phyloP scores from a whole-genome alignment of 2,113 vertebrate genomes.

The Corythoichthys haematopterus region DNA sequence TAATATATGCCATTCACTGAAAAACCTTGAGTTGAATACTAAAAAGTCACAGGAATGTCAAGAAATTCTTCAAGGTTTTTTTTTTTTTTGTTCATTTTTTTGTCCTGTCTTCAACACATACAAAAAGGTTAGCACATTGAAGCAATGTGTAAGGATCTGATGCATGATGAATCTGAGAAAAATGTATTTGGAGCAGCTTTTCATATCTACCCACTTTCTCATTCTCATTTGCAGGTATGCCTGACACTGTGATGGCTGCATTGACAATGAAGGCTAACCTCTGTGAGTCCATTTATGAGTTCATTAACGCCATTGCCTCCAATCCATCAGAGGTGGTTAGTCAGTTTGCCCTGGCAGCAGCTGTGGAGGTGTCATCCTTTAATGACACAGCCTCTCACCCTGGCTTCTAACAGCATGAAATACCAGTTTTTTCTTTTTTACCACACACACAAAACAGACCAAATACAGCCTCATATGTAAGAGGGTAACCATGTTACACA shows the following conservation, averaged over 20 bases:
- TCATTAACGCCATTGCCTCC: constrained; percentile 31
- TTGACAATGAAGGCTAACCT: constrained; percentile 29
- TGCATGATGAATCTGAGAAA: background rate
- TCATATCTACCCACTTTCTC: background rate
- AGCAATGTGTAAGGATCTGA: background rate
- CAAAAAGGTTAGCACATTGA: background rate
- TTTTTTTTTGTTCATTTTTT: background rate
- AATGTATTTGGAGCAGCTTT: too few species aligned
- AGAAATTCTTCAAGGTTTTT: background rate
- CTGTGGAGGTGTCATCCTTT: constrained; percentile 27
- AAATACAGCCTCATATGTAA: too few species aligned
- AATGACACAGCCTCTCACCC: constrained; percentile 1
- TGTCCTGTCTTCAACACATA: background rate
- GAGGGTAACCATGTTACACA: too few species aligned
- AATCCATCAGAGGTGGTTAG: constrained; percentile 42
- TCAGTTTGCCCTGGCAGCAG: constrained; percentile 24
- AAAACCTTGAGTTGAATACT: background rate
- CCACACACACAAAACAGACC: too few species aligned
- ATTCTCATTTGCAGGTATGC: constrained; percentile 27
- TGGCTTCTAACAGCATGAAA: constrained; percentile 3
- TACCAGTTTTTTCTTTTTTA: background rate
- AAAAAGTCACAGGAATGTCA: background rate
- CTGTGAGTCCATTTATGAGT: constrained; percentile 27
- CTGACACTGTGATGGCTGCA: constrained; percentile 22
- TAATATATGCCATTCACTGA: background rate